Evolutionary conservation across 1,140 invertebrate genomes (phyloP).

Genomic region (Pogonomyrmex barbatus): DNA sequence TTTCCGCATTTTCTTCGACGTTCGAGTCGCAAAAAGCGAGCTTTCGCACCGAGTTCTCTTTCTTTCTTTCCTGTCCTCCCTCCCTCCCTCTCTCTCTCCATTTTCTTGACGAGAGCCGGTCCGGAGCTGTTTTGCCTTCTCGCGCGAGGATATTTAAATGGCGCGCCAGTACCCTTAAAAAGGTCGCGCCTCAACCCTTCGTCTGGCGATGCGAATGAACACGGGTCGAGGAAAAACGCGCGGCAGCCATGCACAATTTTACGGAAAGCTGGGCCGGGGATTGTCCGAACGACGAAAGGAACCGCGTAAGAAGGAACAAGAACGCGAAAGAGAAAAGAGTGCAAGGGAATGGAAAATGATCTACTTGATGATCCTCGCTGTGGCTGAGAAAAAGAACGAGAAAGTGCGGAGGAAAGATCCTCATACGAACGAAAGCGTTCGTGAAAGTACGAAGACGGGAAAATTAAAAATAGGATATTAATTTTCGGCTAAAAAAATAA

Average conservation of each 20-base stretch:
- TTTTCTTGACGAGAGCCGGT: constrained; percentile 41
- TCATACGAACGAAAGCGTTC: not conserved
- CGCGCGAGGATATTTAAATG: constrained; percentile 73
- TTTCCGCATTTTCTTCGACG: constrained; percentile 50
- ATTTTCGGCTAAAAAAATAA: constrained; percentile 14
- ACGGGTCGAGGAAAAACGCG: constrained; percentile 58
- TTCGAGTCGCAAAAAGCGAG: constrained; percentile 47
- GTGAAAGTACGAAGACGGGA: not conserved
- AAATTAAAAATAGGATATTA: constrained; percentile 29
- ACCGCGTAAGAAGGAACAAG: constrained; percentile 32
- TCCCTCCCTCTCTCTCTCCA: constrained; percentile 32
- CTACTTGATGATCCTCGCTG: constrained; percentile 50
- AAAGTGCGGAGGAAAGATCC: not conserved
- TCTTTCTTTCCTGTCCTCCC: constrained; percentile 1
- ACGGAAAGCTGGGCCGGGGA: constrained; percentile 47
- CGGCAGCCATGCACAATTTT: constrained; percentile 62
- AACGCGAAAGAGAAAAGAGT: constrained; percentile 12
- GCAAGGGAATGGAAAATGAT: constrained; percentile 13
- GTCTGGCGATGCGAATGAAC: constrained; percentile 14
- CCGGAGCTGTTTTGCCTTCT: constrained; percentile 50
- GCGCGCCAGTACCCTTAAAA: constrained; percentile 71
- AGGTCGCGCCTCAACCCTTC: constrained; percentile 29
- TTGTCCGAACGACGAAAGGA: constrained; percentile 43
- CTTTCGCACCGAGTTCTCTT: constrained; percentile 26
- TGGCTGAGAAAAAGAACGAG: constrained; percentile 6